These are phyloP conservation scores for Gephyroberyx darwinii DNA, from an alignment of 2,797 vertebrate species.

Conservation along the genomic window DNA sequence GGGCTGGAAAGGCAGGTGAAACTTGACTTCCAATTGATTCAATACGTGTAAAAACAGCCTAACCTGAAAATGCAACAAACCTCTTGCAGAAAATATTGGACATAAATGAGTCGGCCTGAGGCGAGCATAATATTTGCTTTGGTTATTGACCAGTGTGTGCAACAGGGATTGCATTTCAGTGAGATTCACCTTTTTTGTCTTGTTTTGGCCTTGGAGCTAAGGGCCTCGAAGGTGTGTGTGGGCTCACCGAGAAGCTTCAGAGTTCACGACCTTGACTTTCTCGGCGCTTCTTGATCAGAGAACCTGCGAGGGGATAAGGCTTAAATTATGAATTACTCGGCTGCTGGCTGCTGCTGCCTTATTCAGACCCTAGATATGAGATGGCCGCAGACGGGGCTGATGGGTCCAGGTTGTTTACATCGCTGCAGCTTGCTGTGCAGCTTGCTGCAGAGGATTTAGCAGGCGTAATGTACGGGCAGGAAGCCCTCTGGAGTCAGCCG, in stretches of 20 bases:
- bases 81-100: too few relatives aligned
- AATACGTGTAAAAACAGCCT: neutral
- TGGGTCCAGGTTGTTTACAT: slow-evolving; percentile 9
- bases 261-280: slow-evolving; percentile 29
- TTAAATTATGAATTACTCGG: neutral
- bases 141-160: neutral
- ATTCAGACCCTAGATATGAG: neutral
- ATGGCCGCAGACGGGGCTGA: neutral
- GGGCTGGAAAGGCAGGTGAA: neutral
- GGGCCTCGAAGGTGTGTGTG: neutral
- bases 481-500: slow-evolving; percentile 15
- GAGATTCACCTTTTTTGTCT: too few relatives aligned
- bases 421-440: neutral
- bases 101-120: neutral
- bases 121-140: neutral
- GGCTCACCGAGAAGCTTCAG: neutral
- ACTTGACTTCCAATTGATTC: neutral
- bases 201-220: neutral
- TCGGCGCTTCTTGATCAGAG: slow-evolving; percentile 13
- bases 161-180: neutral
- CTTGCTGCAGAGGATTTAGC: slow-evolving; percentile 5
- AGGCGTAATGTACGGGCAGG: neutral
- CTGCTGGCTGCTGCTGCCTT: neutral
- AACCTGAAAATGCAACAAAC: neutral
- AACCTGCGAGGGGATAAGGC: neutral